Evolutionary conservation across 2,113 vertebrate species (phyloP).

Genomic region (Lipotes vexillifer): DNA sequence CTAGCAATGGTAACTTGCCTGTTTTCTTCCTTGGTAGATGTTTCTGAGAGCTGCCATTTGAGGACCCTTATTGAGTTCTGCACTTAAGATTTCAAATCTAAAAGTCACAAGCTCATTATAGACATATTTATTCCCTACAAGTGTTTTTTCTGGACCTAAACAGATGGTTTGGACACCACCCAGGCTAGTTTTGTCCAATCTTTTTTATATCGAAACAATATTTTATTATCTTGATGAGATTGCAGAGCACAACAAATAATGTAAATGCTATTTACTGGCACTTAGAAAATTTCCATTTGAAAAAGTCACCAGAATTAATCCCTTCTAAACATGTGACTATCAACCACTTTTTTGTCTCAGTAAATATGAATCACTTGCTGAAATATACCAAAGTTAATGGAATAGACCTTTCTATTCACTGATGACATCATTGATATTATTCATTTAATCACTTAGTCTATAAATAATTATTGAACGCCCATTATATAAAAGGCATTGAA

Average conservation of each 20-base stretch:
- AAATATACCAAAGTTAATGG: not conserved
- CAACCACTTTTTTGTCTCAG: not conserved
- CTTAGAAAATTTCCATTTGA: conserved; percentile 38
- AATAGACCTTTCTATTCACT: not conserved
- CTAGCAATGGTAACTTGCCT: not conserved
- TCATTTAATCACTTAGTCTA: not conserved
- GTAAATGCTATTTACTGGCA: conserved; percentile 51
- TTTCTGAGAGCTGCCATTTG: conserved; percentile 29
- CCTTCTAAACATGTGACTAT: not conserved
- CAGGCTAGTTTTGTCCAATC: conserved; percentile 49
- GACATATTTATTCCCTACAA: conserved; percentile 54
- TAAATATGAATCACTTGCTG: conserved; percentile 16
- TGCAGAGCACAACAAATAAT: conserved; percentile 57
- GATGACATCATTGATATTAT: not conserved
- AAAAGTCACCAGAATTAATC: conserved; percentile 48
- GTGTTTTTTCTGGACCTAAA: conserved; percentile 49
- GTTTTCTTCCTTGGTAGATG: not conserved
- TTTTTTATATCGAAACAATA: conserved; percentile 67
- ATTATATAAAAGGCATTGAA: not conserved
- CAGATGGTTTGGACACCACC: conserved; percentile 66
- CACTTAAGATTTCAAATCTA: conserved; percentile 41
- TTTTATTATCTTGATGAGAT: conserved; percentile 64
- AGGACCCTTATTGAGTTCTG: conserved; percentile 5
- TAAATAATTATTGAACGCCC: not conserved
- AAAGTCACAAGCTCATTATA: conserved; percentile 54